Evolutionary conservation across 2,888 invertebrate genomes (phyloP).

Genomic region (Peribatodes rhomboidaria): DNA sequence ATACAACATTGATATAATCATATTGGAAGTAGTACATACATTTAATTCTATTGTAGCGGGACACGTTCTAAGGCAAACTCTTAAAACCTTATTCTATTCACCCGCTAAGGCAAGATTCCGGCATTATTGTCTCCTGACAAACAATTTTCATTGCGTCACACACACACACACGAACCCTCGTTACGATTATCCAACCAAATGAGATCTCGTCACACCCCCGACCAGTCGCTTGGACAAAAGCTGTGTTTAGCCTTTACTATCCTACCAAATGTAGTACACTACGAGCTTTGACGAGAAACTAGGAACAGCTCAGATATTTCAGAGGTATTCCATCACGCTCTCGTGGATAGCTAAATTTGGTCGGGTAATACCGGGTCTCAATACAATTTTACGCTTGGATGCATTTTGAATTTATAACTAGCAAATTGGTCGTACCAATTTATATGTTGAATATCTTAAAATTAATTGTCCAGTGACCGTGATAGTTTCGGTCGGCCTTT

Average conservation of each 20-base stretch:
- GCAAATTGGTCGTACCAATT: conserved; percentile 83
- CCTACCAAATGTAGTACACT: conserved; percentile 64
- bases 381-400: conserved; percentile 84
- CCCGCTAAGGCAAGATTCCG: neutral
- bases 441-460: conserved; percentile 82
- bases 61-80: neutral
- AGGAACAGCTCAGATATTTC: conserved; percentile 1
- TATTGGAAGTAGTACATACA: too few species aligned
- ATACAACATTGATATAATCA: too few species aligned
- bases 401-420: conserved; percentile 86
- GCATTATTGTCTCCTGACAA: conserved; percentile 1
- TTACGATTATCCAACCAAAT: conserved; percentile 56
- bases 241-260: conserved; percentile 66
- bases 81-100: neutral
- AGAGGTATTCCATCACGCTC: neutral
- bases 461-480: conserved; percentile 78
- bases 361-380: conserved; percentile 70
- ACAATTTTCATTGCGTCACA: neutral
- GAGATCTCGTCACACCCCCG: conserved; percentile 48
- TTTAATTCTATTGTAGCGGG: too few species aligned
- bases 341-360: conserved; percentile 51
- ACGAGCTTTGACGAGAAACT: conserved; percentile 31
- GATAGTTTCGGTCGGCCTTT: conserved; percentile 54
- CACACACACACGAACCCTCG: conserved; percentile 22
- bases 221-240: conserved; percentile 68